Evolutionary conservation across 2,113 vertebrate species (phyloP).

Genomic region (Numida meleagris): DNA sequence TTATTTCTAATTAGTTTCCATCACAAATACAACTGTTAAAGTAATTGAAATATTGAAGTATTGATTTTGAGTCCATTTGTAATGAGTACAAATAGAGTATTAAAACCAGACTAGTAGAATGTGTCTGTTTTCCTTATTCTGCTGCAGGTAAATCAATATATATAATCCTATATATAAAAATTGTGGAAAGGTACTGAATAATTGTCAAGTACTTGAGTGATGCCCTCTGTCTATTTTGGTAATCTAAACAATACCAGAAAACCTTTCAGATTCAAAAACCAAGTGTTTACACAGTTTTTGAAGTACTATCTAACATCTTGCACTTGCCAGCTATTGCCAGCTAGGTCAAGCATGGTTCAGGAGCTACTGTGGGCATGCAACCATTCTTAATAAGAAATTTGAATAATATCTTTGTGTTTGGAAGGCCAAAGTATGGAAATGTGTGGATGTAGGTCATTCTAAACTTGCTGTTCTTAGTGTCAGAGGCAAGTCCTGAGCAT

Average conservation of each 20-base stretch:
- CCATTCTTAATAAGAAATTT: not conserved
- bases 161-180: not conserved
- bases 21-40: slow-evolving; percentile 26
- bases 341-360: not conserved
- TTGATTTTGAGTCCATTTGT: not conserved
- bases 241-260: not conserved
- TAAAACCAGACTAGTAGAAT: not conserved
- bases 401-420: not conserved
- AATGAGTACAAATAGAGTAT: not conserved
- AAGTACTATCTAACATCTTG: not conserved
- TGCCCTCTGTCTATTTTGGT: not conserved
- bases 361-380: not conserved
- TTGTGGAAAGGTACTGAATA: not conserved
- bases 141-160: not conserved
- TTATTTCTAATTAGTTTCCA: slow-evolving; percentile 8
- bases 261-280: not conserved
- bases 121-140: not conserved
- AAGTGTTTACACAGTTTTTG: not conserved
- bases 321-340: not conserved
- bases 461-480: not conserved
- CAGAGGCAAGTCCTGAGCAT: not conserved
- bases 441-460: not conserved
- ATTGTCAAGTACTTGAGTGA: not conserved
- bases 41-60: slow-evolving; percentile 19
- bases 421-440: not conserved